Evolutionary conservation across 2,888 invertebrate genomes (phyloP), one percentile per base, ranked within the genome.

Genomic region (Hecatera dysodea): DNA sequence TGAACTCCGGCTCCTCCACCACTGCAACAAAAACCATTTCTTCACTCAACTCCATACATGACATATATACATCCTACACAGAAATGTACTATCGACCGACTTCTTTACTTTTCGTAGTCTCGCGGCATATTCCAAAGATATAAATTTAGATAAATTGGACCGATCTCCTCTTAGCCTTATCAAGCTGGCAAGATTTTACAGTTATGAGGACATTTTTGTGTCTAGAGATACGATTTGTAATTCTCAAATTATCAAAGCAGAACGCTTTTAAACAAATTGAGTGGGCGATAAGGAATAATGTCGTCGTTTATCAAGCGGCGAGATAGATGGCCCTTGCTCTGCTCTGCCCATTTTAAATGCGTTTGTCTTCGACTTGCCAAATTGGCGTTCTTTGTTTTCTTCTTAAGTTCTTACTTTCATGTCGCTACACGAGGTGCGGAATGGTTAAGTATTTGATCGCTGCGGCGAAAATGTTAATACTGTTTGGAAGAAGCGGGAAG

Each of bases 1-100:
- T 97, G 94, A 99, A 99, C 93, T 98, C 98, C 2, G 99, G 99
- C 94, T 98, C 98, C 88, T 98, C 98, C 81, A 97, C 97, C 84
- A 97, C 97, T 98, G 97, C 77, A 97, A 97, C 93, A 95, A 95
- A 88, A 90, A 75, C 77, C 67, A 72, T 61, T 67, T 74, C 46
- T 65, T 55, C 60, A 62, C 17, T 53, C 17, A 52, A 71, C 24
- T 55, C 22, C 44, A 53, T 39, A 69, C n/a, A 39, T 2, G n/a
- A n/a, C 39, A 56, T n/a, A 56, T 27, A 61, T 27, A 78, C 19
- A 33, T 56, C 29, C 12, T 36, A 39, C 27, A 39, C 17, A 52
- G 33, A 72, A 9, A 50, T 22, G n/a, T 56, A 55, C 15, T 48
- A 63, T 60, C 62, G 64, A 74, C 53, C 56, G 12, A 46, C 46